Percentiles rank a stretch among this genome's conserved stretches.
Evolutionary conservation across 2,797 vertebrate genomes (phyloP).

Genomic region (Argya squamiceps): DNA sequence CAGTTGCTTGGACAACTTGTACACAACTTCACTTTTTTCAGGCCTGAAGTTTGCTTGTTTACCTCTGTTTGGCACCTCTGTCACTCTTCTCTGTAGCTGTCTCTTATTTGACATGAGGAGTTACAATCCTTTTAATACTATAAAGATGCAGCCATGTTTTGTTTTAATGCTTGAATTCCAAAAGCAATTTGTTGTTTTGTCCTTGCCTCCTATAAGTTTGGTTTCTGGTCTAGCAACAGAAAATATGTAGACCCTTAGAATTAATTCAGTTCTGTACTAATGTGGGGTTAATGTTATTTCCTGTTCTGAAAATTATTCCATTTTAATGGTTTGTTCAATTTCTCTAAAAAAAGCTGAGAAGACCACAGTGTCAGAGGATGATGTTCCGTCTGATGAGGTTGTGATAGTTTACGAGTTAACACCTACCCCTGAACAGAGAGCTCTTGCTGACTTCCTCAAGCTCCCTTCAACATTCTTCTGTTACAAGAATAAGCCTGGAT

Average conservation of each 20-base stretch:
- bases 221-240: background rate
- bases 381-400: constrained; percentile 78
- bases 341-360: constrained; percentile 61
- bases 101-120: background rate
- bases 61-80: background rate
- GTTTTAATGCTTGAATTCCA: background rate
- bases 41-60: background rate
- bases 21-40: background rate
- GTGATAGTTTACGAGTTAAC: constrained; percentile 85
- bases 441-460: constrained; percentile 84
- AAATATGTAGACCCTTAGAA: background rate
- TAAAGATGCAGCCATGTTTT: background rate
- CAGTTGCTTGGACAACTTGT: background rate
- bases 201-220: background rate
- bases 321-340: constrained; percentile 23
- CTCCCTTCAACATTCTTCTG: constrained; percentile 95
- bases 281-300: background rate
- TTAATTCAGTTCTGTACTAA: background rate
- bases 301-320: background rate
- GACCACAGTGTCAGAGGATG: constrained; percentile 22
- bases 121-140: background rate
- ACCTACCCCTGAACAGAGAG: constrained; percentile 87
- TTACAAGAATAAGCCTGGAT: constrained; percentile 91
- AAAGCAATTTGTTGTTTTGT: background rate
- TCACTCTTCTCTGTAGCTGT: fast-evolving